phyloP scores from a whole-genome alignment of 2,888 invertebrate genomes.

The Antitype chi region DNA sequence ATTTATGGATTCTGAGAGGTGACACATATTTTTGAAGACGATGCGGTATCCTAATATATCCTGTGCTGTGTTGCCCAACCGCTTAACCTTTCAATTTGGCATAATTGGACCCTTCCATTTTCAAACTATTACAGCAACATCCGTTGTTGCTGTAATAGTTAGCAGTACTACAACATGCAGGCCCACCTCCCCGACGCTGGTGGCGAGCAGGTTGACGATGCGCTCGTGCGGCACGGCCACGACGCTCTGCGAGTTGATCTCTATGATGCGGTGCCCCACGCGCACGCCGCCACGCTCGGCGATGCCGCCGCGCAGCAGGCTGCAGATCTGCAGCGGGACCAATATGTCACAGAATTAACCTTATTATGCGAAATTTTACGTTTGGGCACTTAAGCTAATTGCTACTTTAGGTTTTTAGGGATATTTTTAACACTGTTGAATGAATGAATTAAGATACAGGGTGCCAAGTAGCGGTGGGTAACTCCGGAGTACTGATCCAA shows the following conservation, averaged over 20 bases:
- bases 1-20: too few species aligned
- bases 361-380: constrained; percentile 44
- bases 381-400: neutral
- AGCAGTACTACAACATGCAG: neutral
- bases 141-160: neutral
- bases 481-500: too few species aligned
- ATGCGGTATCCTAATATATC: too few species aligned
- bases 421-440: too few species aligned
- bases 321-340: constrained; percentile 95
- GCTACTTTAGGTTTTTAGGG: neutral
- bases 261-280: constrained; percentile 99
- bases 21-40: too few species aligned
- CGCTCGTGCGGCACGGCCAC: constrained; percentile 99
- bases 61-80: too few species aligned
- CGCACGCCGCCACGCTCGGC: constrained; percentile 99
- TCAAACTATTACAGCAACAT: too few species aligned
- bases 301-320: constrained; percentile 98
- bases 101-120: too few species aligned
- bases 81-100: too few species aligned
- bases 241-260: constrained; percentile 99
- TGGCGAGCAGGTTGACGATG: constrained; percentile 99
- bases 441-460: too few species aligned
- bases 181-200: constrained; percentile 99
- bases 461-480: too few species aligned
- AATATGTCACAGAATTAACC: constrained; percentile 28